Evolutionary conservation across 2,113 vertebrate genomes (phyloP).

Genomic region (Actenoides hombroni): DNA sequence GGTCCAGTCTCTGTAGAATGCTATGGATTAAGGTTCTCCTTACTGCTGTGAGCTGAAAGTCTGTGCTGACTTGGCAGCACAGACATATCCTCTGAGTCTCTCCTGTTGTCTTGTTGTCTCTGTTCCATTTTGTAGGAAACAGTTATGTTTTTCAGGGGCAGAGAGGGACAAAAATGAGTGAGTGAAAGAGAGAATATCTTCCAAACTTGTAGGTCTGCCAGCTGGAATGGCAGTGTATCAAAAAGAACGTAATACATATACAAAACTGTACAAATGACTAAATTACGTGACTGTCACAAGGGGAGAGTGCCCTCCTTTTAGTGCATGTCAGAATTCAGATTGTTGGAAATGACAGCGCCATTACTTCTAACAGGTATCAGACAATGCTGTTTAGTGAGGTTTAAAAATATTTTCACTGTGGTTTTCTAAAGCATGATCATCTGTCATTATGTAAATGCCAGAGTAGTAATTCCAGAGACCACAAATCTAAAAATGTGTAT

Average conservation of each 20-base stretch:
- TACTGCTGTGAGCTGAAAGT: neutral
- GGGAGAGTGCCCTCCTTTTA: neutral
- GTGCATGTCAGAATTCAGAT: neutral
- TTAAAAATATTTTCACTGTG: neutral
- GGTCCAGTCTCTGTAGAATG: neutral
- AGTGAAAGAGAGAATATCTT: neutral
- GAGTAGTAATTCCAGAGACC: neutral
- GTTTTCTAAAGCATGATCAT: neutral
- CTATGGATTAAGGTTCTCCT: neutral
- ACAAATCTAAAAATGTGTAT: neutral
- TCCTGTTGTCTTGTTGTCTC: neutral
- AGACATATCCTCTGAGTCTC: neutral
- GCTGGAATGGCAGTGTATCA: neutral
- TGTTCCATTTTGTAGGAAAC: neutral
- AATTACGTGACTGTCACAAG: neutral
- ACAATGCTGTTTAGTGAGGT: neutral
- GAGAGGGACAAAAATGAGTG: neutral
- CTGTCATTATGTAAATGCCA: neutral
- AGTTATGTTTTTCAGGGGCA: neutral
- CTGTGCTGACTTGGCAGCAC: neutral
- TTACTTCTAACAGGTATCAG: neutral
- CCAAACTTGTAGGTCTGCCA: neutral
- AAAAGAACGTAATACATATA: neutral
- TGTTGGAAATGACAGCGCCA: neutral
- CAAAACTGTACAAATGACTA: neutral